These are phyloP conservation scores for Tangachromis dhanisi DNA, from an alignment of 2,113 vertebrate species.

Conservation along the genomic window DNA sequence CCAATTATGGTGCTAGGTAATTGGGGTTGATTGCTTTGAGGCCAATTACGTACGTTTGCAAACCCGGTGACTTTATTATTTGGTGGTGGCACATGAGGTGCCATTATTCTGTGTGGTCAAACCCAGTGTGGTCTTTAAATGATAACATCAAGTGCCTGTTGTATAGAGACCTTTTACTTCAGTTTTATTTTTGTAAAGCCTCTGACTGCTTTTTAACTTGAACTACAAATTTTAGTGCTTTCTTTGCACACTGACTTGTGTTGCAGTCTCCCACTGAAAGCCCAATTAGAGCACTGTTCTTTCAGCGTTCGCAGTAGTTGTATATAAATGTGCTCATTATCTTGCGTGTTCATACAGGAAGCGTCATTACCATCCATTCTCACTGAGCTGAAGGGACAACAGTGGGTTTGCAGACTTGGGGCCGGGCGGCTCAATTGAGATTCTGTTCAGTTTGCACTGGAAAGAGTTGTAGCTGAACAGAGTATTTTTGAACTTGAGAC, in stretches of 20 bases:
- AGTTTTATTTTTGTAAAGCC: not conserved
- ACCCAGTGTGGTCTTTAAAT: conserved; percentile 26
- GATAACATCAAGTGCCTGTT: conserved; percentile 33
- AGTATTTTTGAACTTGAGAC: conserved; percentile 5
- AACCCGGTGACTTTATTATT: conserved; percentile 34
- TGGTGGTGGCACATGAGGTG: conserved; percentile 9
- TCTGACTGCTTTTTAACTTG: not conserved
- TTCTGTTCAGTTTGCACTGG: conserved; percentile 13
- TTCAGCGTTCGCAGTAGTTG: not conserved
- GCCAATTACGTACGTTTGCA: conserved; percentile 54
- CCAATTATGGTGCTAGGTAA: conserved; percentile 58
- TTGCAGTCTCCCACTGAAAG: conserved; percentile 6
- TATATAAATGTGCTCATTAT: conserved; percentile 53
- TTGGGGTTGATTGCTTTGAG: conserved; percentile 65
- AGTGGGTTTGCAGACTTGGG: not conserved
- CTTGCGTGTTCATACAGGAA: conserved; percentile 7
- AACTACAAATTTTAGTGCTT: not conserved
- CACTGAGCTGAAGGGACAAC: not conserved
- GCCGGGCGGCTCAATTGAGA: conserved; percentile 8
- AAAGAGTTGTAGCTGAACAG: conserved; percentile 1
- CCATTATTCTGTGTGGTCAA: conserved; percentile 40
- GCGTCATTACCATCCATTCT: conserved; percentile 15
- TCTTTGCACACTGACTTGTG: not conserved
- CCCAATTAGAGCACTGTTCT: conserved; percentile 36
- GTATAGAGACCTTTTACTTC: not conserved